Base-by-base conservation (phyloP, 1,140 invertebrate genomes). In the Drosophila sp. region DNA sequence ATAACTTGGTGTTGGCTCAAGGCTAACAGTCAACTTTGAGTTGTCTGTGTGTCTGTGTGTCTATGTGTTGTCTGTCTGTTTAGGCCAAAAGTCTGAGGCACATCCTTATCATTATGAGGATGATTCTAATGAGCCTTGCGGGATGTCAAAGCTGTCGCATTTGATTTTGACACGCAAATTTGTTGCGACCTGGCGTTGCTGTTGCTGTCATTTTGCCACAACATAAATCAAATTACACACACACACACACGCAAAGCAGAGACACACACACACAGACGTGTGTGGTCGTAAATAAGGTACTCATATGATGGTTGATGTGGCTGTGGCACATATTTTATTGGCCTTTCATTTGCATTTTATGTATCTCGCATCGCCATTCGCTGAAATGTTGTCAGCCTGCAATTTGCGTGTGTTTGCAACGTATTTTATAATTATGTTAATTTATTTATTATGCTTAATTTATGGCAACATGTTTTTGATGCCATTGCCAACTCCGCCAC, bases 81-180 rank as follows among this genome's bases (percentile, higher is more conserved):
- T 32, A 8, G 13, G n/a, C 4, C 48, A 32, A 14, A 45, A 27
- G 48, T 16, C 27, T 41, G 25, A 13, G 18, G 21, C 32, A 7
- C 46, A 51, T 27, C 59, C 34, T 50, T 14, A 38, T 36, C 45
- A 62, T 11, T 36, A 29, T 40, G 38, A 40, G 66, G 32, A 43
- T 65, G 51, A 16, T 51, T 67, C 76, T 84, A 84, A 84, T 84
- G 81, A 86, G 77, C 74, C 65, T 72, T 56, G 78, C 81, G 79
- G 72, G 56, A 58, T 86, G 82, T 87, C 82, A 87, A 81, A 86
- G 70, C 82, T 78, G 81, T 87, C 82, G 74, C 82, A 80, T 72
- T 86, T 86, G 81, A 86, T 81, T 86, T 76, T 74, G 81, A 86
- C 71, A 86, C 80, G 74, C 78, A 86, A 86, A 86, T 86, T 78